Evolutionary conservation across 2,888 invertebrate genomes (phyloP).

Genomic region (Drosophila testacea): DNA sequence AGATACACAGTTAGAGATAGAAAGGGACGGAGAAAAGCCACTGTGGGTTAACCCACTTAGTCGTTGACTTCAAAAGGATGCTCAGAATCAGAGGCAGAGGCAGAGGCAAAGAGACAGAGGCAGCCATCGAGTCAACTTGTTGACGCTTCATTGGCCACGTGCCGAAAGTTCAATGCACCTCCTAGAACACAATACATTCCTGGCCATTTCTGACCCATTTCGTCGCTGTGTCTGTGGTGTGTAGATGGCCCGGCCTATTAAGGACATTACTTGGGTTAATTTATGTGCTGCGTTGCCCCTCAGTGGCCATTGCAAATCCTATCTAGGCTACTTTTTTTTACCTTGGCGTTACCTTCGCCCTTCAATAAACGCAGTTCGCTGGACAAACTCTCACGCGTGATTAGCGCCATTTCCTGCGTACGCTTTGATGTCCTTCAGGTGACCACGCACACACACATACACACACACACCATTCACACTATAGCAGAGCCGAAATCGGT

Average conservation of each 20-base stretch:
- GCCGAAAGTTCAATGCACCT: constrained; percentile 77
- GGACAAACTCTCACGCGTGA: constrained; percentile 72
- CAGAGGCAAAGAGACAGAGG: not conserved
- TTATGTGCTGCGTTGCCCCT: constrained; percentile 21
- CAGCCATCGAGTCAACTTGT: constrained; percentile 57
- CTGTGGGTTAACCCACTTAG: constrained; percentile 60
- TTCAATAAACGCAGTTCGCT: constrained; percentile 45
- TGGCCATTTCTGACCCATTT: constrained; percentile 43
- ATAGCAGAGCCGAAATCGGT: constrained; percentile 1
- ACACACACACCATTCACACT: constrained; percentile 5
- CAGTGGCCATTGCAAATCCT: constrained; percentile 27
- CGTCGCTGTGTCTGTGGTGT: not conserved
- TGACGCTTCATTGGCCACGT: constrained; percentile 75
- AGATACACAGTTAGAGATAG: not conserved
- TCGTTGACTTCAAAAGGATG: constrained; percentile 64
- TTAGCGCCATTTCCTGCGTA: constrained; percentile 57
- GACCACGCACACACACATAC: constrained; percentile 26
- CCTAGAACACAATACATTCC: constrained; percentile 23
- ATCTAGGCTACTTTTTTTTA: constrained; percentile 9
- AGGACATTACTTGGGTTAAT: constrained; percentile 43
- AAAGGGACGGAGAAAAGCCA: not conserved
- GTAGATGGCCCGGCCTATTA: constrained; percentile 21
- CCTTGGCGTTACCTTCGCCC: constrained; percentile 45
- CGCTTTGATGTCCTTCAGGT: constrained; percentile 62
- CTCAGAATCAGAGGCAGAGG: not conserved